Evolutionary conservation across 2,888 invertebrate species (phyloP).

Genomic region (Pollenia labialis): DNA sequence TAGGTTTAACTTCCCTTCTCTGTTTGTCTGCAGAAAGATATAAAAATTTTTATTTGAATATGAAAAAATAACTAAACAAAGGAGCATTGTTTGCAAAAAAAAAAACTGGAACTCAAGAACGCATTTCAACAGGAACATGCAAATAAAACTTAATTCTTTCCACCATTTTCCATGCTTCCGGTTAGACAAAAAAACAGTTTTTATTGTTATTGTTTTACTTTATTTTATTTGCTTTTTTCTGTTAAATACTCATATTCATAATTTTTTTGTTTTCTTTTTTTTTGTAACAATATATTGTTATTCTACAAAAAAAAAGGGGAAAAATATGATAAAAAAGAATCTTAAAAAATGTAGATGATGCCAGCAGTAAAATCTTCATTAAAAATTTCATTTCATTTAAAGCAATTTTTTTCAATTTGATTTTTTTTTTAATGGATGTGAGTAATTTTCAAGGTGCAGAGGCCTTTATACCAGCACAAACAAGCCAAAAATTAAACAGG

Average conservation of each 20-base stretch:
- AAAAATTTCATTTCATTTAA: background rate
- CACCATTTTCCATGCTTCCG: slow-evolving; percentile 71
- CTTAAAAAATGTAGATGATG: slow-evolving; percentile 16
- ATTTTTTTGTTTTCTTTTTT: background rate
- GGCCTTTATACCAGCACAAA: background rate
- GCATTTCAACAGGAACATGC: slow-evolving; percentile 62
- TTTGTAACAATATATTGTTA: background rate
- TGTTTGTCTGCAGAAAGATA: slow-evolving; percentile 14
- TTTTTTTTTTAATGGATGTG: background rate
- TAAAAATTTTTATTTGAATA: background rate
- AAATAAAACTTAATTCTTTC: slow-evolving; percentile 74
- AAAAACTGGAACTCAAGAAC: slow-evolving; percentile 20
- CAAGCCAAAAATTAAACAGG: background rate
- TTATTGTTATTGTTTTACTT: slow-evolving; percentile 13
- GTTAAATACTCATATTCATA: slow-evolving; percentile 22
- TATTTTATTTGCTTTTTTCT: slow-evolving; percentile 3
- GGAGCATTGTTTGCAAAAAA: slow-evolving; percentile 1
- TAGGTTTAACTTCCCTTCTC: background rate
- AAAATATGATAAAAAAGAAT: background rate
- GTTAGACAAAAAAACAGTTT: slow-evolving; percentile 55
- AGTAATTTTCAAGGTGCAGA: background rate
- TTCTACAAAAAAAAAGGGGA: background rate
- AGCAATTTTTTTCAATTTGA: slow-evolving; percentile 8
- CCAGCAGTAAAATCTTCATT: background rate
- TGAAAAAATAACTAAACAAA: slow-evolving; percentile 25